phyloP scores from a whole-genome alignment of 2,113 vertebrate species.

The Callipepla californica region DNA sequence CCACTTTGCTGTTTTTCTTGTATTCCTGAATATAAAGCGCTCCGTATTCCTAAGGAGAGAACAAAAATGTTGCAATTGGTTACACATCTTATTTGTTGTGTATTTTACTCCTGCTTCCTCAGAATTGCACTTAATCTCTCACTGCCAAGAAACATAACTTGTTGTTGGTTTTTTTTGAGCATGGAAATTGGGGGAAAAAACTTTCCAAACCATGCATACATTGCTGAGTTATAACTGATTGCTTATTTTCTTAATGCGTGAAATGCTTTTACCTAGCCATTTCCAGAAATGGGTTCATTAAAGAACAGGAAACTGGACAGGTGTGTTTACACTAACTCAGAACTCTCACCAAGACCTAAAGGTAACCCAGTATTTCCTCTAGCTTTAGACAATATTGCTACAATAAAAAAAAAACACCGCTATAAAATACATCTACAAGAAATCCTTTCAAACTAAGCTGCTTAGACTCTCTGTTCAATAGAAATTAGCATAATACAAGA shows the following conservation, averaged over 20 bases:
- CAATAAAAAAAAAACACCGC: background rate
- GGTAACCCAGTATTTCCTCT: background rate
- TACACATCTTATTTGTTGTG: slow-evolving; percentile 1
- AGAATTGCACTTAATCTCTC: background rate
- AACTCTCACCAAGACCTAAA: background rate
- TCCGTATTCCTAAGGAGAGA: slow-evolving; percentile 82
- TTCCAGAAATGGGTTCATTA: background rate
- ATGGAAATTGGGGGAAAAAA: background rate
- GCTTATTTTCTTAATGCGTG: background rate
- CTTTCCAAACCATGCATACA: background rate
- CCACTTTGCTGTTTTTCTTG: slow-evolving; percentile 82
- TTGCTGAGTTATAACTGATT: background rate
- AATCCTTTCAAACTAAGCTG: background rate
- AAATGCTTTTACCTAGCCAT: background rate
- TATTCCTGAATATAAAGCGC: slow-evolving; percentile 83
- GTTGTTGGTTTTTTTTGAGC: background rate
- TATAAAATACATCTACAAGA: background rate
- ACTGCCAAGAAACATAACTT: background rate
- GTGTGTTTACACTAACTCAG: background rate
- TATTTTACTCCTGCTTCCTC: slow-evolving; percentile 3
- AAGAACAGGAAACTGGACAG: background rate
- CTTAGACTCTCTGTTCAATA: background rate
- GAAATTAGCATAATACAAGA: background rate
- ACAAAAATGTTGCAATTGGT: slow-evolving; percentile 59
- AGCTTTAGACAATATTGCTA: background rate